A percentile compares a stretch with the other conserved stretches of the same genome.
These are phyloP conservation scores for Invenusta paracnida DNA, from an alignment of 2,888 invertebrate species.

Conservation along the genomic window DNA sequence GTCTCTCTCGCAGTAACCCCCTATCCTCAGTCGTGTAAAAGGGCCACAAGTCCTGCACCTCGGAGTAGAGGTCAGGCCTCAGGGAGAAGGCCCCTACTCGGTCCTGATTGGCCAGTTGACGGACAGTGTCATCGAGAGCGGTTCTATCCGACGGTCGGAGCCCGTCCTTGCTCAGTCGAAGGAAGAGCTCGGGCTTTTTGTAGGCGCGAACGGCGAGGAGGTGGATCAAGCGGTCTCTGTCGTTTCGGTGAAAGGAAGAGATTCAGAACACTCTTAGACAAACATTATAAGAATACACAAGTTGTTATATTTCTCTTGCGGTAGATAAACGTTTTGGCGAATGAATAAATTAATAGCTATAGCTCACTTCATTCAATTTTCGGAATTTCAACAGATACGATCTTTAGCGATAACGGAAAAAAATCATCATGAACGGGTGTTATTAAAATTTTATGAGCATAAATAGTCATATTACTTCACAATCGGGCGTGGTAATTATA, in stretches of 20 bases:
- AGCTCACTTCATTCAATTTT: too few relatives aligned
- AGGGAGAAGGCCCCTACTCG: background rate
- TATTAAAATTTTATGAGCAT: too few relatives aligned
- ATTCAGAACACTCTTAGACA: too few relatives aligned
- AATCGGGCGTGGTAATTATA: too few relatives aligned
- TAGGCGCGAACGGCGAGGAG: slow-evolving; percentile 29
- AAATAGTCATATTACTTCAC: too few relatives aligned
- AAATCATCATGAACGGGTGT: too few relatives aligned
- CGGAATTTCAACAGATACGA: too few relatives aligned
- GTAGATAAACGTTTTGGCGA: too few relatives aligned
- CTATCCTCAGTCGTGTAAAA: background rate
- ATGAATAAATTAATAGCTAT: too few relatives aligned
- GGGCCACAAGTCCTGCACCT: background rate
- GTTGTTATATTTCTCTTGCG: too few relatives aligned
- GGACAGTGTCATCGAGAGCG: background rate
- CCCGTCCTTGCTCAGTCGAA: slow-evolving; percentile 28
- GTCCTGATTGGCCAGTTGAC: background rate
- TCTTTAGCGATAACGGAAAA: too few relatives aligned
- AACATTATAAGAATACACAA: too few relatives aligned
- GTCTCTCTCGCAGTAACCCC: background rate
- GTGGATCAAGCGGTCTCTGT: slow-evolving; percentile 20
- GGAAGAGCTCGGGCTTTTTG: slow-evolving; percentile 19
- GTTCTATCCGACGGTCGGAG: background rate
- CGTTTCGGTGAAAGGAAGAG: background rate
- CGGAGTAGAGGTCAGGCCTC: background rate